Base-by-base conservation (phyloP, 2,888 invertebrate genomes). In the Teinopalpus imperialis region DNA sequence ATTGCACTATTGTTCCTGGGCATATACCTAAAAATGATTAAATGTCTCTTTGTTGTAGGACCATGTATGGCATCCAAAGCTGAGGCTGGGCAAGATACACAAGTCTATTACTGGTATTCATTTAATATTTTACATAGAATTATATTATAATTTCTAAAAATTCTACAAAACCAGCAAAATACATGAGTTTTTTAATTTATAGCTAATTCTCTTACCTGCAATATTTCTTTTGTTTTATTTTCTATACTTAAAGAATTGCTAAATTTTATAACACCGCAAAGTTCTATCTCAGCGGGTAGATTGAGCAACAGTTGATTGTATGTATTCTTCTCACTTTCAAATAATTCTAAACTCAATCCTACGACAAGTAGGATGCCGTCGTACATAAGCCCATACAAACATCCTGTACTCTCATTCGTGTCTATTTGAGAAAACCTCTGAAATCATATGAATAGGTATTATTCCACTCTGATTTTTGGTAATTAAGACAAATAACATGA, bases 221-320 rank as follows among this genome's bases (percentile, higher is more conserved):
- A 69, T 57, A 90, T 90, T 69, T 92, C 92, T 66, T 90, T 92
- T 14, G 92, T 81, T 61, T 92, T 91, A 2, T 90, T 90, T 57
- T 92, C 91, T 30, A 90, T 87, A 53, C 91, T 90, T 29, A 90
- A 75, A 34, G 89, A 89, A 56, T 92, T 90, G 10, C 91, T 91
- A 52, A 94, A 91, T 61, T 92, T 92, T 8, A 95, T 90, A 44
- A 94, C 88, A 14, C 95, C 95, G 69, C 94, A 95, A 36, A 94
- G 81, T 77, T 95, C 94, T 48, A 95, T 78, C 73, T 95, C 95
- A 1, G 93, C 92, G 8, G 95, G 95, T 62, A 95, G 91, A 61
- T 92, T 92, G 14, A 93, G 85, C 52, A 91, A 88, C 24, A 93
- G 67, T 52, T 89, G 82, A 26, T 78, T 81, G 52, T 89, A 83